Percentiles rank a stretch among this genome's conserved stretches.
phyloP scores from a whole-genome alignment of 2,797 vertebrate genomes.

The Ctenosaura bakeri region DNA sequence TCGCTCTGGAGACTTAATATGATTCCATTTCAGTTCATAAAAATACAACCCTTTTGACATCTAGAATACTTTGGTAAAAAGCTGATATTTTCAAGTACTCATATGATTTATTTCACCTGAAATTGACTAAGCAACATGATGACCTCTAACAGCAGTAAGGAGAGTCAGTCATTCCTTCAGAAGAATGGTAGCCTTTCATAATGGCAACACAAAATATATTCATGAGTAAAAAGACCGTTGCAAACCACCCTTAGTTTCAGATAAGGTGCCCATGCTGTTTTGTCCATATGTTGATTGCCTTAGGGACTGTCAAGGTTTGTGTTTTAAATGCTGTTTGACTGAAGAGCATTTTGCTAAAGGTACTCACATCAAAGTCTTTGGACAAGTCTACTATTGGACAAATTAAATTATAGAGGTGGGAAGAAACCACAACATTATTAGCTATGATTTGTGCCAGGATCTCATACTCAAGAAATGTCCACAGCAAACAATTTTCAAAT shows the following conservation, averaged over 20 bases:
- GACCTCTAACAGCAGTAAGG: neutral
- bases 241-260: neutral
- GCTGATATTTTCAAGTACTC: neutral
- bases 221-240: neutral
- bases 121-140: conserved; percentile 1
- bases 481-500: neutral
- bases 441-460: neutral
- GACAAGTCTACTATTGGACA: neutral
- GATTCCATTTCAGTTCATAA: conserved; percentile 35
- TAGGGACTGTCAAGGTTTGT: neutral
- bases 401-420: neutral
- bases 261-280: neutral
- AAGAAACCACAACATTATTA: neutral
- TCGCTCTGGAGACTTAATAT: conserved; percentile 22
- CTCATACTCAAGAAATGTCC: neutral
- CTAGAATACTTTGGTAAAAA: conserved; percentile 9
- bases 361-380: neutral
- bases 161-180: conserved; percentile 1
- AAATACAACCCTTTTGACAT: conserved; percentile 21
- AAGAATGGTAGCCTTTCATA: neutral
- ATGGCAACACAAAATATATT: neutral
- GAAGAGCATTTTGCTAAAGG: neutral
- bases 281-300: neutral
- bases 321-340: neutral
- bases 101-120: conserved; percentile 21